These are phyloP conservation scores for Oeneis ivallda DNA, from an alignment of 2,888 invertebrate genomes.

Conservation along the genomic window DNA sequence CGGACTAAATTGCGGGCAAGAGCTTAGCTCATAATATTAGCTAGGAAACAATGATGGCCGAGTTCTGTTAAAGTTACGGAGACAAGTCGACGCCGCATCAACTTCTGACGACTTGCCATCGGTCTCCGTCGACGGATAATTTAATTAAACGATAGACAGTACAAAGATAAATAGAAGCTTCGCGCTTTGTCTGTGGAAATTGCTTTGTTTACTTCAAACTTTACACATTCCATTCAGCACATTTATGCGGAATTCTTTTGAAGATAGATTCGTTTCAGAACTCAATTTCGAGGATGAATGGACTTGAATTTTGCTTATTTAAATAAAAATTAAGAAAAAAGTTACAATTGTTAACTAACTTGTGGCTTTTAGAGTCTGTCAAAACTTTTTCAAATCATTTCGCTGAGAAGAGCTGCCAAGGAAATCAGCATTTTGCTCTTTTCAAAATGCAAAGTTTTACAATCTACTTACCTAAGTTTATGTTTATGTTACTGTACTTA, in stretches of 20 bases:
- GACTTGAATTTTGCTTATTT: neutral
- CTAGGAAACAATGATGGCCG: neutral
- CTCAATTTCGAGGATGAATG: neutral
- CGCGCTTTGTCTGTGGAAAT: slow-evolving; percentile 12
- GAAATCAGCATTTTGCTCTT: too few relatives aligned
- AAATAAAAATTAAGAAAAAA: too few relatives aligned
- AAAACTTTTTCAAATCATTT: too few relatives aligned
- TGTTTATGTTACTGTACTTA: too few relatives aligned
- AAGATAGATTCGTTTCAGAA: neutral
- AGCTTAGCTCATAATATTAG: too few relatives aligned
- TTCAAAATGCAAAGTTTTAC: too few relatives aligned
- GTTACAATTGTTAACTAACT: too few relatives aligned
- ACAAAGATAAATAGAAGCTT: slow-evolving; percentile 10
- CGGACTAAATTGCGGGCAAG: too few relatives aligned
- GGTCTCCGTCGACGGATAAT: slow-evolving; percentile 23
- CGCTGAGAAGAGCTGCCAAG: too few relatives aligned
- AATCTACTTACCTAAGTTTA: too few relatives aligned
- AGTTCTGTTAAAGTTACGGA: slow-evolving; percentile 2
- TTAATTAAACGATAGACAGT: slow-evolving; percentile 17
- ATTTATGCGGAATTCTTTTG: neutral
- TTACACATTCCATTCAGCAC: neutral
- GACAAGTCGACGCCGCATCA: slow-evolving; percentile 12
- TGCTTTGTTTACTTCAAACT: slow-evolving; percentile 10
- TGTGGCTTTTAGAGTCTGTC: too few relatives aligned
- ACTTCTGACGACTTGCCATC: slow-evolving; percentile 27